Percentiles rank a stretch among this genome's conserved stretches.
Conservation (phyloP, 2,113 vertebrate genomes). For the Hystrix brachyura region DNA sequence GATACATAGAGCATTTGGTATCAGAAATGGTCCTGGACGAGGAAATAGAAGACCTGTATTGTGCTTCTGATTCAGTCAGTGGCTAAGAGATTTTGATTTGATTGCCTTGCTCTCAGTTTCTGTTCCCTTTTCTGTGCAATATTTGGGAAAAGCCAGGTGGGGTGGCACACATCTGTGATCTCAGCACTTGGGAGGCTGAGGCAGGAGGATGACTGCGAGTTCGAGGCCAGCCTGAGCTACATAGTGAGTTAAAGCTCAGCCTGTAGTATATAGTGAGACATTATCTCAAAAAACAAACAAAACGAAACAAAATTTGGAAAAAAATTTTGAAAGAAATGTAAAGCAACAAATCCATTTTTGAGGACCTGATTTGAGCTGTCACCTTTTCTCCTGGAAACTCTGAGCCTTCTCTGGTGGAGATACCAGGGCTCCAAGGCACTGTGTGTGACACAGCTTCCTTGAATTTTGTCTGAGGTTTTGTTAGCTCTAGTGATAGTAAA, state of each 20-base stretch:
- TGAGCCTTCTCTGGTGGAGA: background rate
- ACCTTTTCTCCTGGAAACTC: background rate
- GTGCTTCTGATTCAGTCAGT: background rate
- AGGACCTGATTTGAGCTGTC: background rate
- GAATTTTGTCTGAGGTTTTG: background rate
- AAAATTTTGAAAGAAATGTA: background rate
- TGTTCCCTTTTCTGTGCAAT: slow-evolving; percentile 12
- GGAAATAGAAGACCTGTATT: background rate
- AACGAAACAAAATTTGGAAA: background rate
- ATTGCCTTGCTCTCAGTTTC: background rate
- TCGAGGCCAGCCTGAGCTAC: too few relatives aligned
- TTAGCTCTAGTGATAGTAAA: background rate
- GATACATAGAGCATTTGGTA: background rate
- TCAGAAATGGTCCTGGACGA: background rate
- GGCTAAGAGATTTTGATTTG: background rate
- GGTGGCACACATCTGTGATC: too few relatives aligned
- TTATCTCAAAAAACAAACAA: too few relatives aligned
- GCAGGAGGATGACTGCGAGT: too few relatives aligned
- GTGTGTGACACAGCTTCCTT: background rate
- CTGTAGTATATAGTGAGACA: too few relatives aligned
- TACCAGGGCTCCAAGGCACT: background rate
- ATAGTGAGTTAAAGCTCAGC: too few relatives aligned
- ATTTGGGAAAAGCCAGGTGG: background rate
- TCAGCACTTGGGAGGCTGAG: too few relatives aligned
- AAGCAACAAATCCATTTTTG: background rate